A percentile compares a stretch with the other conserved stretches of the same genome.
Evolutionary conservation across 2,888 invertebrate genomes (phyloP).

Genomic region (Drosophila koepferae): DNA sequence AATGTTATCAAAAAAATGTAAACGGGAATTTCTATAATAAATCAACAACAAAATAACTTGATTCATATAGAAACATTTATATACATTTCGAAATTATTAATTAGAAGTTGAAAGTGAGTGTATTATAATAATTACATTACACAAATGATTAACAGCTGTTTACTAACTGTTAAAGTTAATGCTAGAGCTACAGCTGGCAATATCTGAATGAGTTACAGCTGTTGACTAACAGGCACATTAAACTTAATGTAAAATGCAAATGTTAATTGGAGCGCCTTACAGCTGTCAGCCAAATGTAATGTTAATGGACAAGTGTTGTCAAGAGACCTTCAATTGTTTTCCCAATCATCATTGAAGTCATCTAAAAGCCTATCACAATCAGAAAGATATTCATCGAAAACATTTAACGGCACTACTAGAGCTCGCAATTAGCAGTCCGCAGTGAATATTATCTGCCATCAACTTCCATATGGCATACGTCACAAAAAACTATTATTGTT

Average conservation of each 20-base stretch:
- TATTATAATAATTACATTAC: background rate
- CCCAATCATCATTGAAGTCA: background rate
- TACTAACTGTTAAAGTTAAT: background rate
- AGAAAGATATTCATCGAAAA: background rate
- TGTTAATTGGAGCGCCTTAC: background rate
- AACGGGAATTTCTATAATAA: background rate
- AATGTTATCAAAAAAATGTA: background rate
- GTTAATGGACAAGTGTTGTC: constrained; percentile 9
- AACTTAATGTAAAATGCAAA: constrained; percentile 5
- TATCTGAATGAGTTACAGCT: background rate
- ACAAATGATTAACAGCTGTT: constrained; percentile 14
- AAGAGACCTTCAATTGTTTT: background rate
- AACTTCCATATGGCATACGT: constrained; percentile 37
- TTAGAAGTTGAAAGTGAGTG: background rate
- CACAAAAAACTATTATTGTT: constrained; percentile 22
- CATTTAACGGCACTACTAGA: background rate
- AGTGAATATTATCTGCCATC: constrained; percentile 8
- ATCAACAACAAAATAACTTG: background rate
- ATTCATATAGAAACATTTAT: background rate
- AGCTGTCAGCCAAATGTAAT: constrained; percentile 6
- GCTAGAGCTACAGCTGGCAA: background rate
- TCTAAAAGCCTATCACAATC: constrained; percentile 1
- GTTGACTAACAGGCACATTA: constrained; percentile 2
- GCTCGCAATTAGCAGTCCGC: background rate
- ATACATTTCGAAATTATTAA: no score